Evolutionary conservation across 2,888 invertebrate species (phyloP), one percentile per base, ranked within the genome.

Genomic region (Dynastes tityus): DNA sequence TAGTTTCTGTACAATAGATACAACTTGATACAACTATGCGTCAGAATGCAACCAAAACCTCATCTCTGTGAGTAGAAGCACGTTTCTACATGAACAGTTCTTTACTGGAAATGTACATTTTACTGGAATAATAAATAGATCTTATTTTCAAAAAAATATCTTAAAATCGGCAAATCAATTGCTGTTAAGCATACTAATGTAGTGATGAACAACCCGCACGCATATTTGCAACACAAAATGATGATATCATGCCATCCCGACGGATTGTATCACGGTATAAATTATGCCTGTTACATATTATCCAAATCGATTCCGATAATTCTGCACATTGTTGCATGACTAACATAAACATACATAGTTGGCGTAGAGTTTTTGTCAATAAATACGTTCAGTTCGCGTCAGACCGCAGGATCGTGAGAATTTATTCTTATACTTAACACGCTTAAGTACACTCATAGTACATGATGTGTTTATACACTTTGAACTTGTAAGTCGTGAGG

Each of bases 311-410:
- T 68, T 51, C 27, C 27, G 49, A 68, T 51, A 74, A 61, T 74
- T 74, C 49, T 61, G 73, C 73, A 74, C 61, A 49, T 74, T 49
- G 73, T 73, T 73, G 5, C 61, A 40, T 61, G 73, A 73, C 58
- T 73, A 73, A 73, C 58, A 45, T 74, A 71, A 58, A 61, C 29
- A 68, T 68, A 51, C 51, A 29, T 51, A 13, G 22, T 49, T 8
- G 16, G 55, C 8, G 55, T 55, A 4, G 27, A 49, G 29, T 71
- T 71, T 71, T 71, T 16, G 55, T 32, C 55, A 58, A 71, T 55
- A 71, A 45, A 61, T 45, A 29, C 45, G 45, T 45, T 61, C 73
- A 74, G 73, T 74, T 74, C 45, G 27, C 45, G 61, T 45, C 61
- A 61, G 49, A 45, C 58, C 58, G 11, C 45, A 37, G 37, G n/a